Base-by-base conservation (phyloP, 2,888 invertebrate species). In the Xestia ashworthii region DNA sequence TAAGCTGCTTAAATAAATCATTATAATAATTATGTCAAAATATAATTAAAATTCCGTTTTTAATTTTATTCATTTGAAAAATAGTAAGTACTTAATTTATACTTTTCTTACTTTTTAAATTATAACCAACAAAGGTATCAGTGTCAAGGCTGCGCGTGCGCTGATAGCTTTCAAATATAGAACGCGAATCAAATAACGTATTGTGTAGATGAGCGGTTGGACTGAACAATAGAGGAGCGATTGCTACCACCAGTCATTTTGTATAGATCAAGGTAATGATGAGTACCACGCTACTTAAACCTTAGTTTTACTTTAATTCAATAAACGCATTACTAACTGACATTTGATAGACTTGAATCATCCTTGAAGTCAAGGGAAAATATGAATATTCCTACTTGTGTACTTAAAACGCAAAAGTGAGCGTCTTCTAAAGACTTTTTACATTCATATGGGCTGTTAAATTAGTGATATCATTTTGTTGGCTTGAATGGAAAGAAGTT, bases 111-210 rank as follows among this genome's bases (percentile, higher is more conserved):
- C 62, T 64, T 60, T 19, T 38, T 19, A 32, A 60, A 16, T 41
- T 64, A 64, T 41, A 41, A 64, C 12, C 6, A 41, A 16, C n/a
- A n/a, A 62, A 73, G 46, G 50, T 70, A 81, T 64, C 69, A 74
- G 69, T 77, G 46, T 68, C 85, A 88, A 88, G 88, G 88, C 88
- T 92, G 90, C 89, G 89, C 89, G 74, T 79, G 86, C 89, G 89
- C 89, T 79, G 85, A 84, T 88, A 89, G 89, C 90, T 90, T 90
- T 89, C 87, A 89, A 91, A 90, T 89, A 86, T 89, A 88, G 87
- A 89, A 90, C 89, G 87, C 83, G 82, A 88, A 87, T 89, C 85
- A 89, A 88, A 91, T 89, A 89, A 86, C 84, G 86, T 85, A 89
- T 90, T 89, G 88, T 83, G 65, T 53, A 81, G 78, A 90, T 89